Percentiles rank a stretch among this genome's conserved stretches.
phyloP scores from a whole-genome alignment of 1,140 invertebrate genomes.

The Euwallacea similis region DNA sequence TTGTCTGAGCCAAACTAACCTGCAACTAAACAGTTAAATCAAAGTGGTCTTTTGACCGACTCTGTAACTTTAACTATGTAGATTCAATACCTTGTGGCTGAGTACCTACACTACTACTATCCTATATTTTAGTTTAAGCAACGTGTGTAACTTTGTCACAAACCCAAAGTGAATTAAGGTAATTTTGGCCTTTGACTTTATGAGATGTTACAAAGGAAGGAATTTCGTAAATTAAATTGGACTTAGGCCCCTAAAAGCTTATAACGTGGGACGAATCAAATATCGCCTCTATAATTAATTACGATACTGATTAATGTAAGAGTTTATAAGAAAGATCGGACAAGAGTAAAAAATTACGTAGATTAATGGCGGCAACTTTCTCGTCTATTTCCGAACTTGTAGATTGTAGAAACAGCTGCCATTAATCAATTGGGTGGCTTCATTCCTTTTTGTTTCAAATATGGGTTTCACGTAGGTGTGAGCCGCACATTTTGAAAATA shows the following conservation, averaged over 20 bases:
- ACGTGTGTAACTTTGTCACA: too few relatives aligned
- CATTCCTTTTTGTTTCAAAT: slow-evolving; percentile 19
- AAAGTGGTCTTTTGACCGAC: too few relatives aligned
- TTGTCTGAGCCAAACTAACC: too few relatives aligned
- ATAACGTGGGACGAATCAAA: slow-evolving; percentile 13
- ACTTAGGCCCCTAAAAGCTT: not conserved
- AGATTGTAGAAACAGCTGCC: slow-evolving; percentile 26
- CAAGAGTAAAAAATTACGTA: slow-evolving; percentile 26
- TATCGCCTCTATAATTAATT: slow-evolving; percentile 13
- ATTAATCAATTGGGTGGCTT: slow-evolving; percentile 28
- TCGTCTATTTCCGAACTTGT: slow-evolving; percentile 22
- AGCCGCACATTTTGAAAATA: too few relatives aligned
- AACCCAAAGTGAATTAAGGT: too few relatives aligned
- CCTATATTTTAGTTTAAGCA: too few relatives aligned
- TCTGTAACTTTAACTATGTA: too few relatives aligned
- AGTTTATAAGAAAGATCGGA: slow-evolving; percentile 25
- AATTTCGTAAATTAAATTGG: not conserved
- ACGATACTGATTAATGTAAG: slow-evolving; percentile 21
- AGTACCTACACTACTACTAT: too few relatives aligned
- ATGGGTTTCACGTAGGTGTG: not conserved
- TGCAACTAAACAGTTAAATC: too few relatives aligned
- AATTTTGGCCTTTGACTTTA: too few relatives aligned
- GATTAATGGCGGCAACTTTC: slow-evolving; percentile 30
- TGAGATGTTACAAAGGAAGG: too few relatives aligned
- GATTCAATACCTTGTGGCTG: too few relatives aligned